Conservation (phyloP, 2,113 vertebrate species). For the Corvus cornix region DNA sequence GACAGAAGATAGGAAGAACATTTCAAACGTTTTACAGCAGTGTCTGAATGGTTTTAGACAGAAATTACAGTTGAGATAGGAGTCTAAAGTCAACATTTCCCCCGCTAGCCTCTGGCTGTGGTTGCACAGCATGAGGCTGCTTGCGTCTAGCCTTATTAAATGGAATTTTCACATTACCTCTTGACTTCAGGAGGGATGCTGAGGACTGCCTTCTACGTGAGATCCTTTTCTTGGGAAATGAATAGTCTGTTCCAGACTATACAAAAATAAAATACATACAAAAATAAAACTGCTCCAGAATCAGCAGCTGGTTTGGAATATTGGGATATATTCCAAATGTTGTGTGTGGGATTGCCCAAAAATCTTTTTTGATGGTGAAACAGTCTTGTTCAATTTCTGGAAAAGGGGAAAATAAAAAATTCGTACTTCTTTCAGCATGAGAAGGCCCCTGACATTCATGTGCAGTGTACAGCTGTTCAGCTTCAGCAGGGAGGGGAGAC, state of each 20-base stretch:
- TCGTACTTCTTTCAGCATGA: neutral
- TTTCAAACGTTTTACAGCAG: neutral
- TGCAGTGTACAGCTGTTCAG: neutral
- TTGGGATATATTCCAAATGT: neutral
- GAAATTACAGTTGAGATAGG: neutral
- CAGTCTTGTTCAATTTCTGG: neutral
- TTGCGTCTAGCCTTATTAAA: neutral
- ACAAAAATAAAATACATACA: too few species aligned
- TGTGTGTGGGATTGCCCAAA: neutral
- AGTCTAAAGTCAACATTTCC: neutral
- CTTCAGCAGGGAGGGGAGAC: neutral
- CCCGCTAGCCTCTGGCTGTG: neutral
- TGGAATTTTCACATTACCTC: neutral
- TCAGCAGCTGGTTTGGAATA: neutral
- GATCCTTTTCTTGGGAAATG: neutral
- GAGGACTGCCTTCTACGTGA: neutral
- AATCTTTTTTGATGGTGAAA: neutral
- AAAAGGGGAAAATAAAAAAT: neutral
- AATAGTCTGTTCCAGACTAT: neutral
- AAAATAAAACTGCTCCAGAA: neutral
- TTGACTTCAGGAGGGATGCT: neutral
- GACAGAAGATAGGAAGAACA: neutral
- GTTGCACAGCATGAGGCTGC: neutral
- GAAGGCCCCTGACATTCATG: neutral
- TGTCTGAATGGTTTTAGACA: neutral